Conservation (phyloP, 2,888 invertebrate species). For the Fragum whitleyi region DNA sequence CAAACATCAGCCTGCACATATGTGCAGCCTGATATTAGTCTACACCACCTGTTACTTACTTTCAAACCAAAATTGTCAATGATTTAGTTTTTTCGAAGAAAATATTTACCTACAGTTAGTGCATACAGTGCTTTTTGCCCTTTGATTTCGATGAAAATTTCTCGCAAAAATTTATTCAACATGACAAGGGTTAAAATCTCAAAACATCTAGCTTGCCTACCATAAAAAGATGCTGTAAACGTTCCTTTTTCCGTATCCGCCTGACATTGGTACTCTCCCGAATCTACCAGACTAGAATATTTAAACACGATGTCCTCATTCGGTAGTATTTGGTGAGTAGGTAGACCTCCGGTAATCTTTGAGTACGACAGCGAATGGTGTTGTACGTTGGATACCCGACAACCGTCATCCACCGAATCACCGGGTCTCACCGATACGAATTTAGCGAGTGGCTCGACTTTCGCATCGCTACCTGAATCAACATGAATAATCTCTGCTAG, state of each 20-base stretch:
- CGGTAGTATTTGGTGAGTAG: conserved; percentile 50
- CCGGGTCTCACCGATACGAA: conserved; percentile 50
- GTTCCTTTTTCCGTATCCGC: conserved; percentile 54
- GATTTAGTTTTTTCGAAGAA: no score
- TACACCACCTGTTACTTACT: no score
- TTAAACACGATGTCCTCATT: conserved; percentile 54
- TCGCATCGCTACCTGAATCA: conserved; percentile 29
- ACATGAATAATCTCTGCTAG: no score
- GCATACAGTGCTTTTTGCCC: no score
- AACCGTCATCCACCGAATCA: conserved; percentile 57
- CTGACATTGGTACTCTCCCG: conserved; percentile 58
- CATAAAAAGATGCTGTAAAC: conserved; percentile 52
- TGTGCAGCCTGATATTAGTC: no score
- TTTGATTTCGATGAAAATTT: no score
- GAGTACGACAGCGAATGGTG: conserved; percentile 45
- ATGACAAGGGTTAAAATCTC: no score
- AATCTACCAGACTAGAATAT: conserved; percentile 32
- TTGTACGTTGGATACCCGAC: conserved; percentile 43
- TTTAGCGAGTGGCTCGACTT: conserved; percentile 37
- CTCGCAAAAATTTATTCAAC: no score
- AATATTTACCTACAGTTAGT: no score
- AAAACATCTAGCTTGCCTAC: conserved; percentile 17
- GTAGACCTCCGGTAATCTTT: conserved; percentile 51
- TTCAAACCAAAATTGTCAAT: no score
- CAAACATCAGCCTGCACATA: no score